These are phyloP conservation scores for Tiliacea aurago DNA, from an alignment of 2,888 invertebrate genomes.

Conservation along the genomic window DNA sequence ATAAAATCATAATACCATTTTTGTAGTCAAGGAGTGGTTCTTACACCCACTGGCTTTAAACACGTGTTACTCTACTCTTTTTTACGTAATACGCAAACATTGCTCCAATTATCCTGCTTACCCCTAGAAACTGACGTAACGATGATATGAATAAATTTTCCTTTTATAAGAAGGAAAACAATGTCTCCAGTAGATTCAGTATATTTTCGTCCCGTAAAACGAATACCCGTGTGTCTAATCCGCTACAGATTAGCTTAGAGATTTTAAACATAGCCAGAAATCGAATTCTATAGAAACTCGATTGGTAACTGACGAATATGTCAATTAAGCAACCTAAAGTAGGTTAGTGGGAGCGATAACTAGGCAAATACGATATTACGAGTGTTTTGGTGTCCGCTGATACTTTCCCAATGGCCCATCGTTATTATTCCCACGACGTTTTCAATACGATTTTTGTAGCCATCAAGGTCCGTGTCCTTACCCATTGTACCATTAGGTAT, in stretches of 20 bases:
- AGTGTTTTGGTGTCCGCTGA: constrained; percentile 63
- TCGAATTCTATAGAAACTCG: neutral
- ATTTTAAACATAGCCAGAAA: neutral
- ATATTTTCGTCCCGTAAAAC: neutral
- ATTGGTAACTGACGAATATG: constrained; percentile 30
- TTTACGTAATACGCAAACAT: neutral
- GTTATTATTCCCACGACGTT: constrained; percentile 88
- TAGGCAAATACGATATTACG: constrained; percentile 73
- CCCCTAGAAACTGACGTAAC: neutral
- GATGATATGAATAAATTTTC: constrained; percentile 21
- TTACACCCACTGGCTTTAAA: neutral
- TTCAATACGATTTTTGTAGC: constrained; percentile 89
- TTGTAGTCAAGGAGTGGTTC: neutral
- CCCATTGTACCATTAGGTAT: constrained; percentile 89
- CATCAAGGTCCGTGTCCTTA: constrained; percentile 89
- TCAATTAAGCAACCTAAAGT: constrained; percentile 54
- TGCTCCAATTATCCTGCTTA: neutral
- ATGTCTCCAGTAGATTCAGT: constrained; percentile 19
- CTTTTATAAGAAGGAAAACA: constrained; percentile 15
- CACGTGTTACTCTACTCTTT: neutral
- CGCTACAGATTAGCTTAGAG: constrained; percentile 13
- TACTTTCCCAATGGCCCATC: constrained; percentile 85
- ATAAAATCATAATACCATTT: neutral
- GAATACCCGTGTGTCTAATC: constrained; percentile 15
- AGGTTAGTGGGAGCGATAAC: constrained; percentile 63